Evolutionary conservation across 2,888 invertebrate species (phyloP).

Genomic region (Scelioninae gen. 1): DNA sequence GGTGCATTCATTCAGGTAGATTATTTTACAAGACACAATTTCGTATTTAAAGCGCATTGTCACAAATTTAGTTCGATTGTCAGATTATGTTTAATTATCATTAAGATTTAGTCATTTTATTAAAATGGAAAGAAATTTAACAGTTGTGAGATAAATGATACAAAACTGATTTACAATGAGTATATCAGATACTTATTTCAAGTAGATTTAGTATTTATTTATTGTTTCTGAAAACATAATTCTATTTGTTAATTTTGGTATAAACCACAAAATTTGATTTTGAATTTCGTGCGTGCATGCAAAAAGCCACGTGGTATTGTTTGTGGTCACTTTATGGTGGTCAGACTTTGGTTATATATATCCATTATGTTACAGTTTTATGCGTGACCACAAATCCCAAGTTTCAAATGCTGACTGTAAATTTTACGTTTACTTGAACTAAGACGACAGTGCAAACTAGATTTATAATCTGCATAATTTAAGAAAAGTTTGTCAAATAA

Average conservation of each 20-base stretch:
- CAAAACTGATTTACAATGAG: too few relatives aligned
- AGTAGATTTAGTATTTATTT: too few relatives aligned
- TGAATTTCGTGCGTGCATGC: slow-evolving; percentile 26
- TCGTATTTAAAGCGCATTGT: slow-evolving; percentile 35
- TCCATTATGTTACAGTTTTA: slow-evolving; percentile 74
- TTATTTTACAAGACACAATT: slow-evolving; percentile 76
- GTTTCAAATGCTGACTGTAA: slow-evolving; percentile 39
- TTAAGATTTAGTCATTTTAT: not conserved
- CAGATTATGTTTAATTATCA: not conserved
- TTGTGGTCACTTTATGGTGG: slow-evolving; percentile 77
- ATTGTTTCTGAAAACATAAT: slow-evolving; percentile 7
- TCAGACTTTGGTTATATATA: slow-evolving; percentile 73
- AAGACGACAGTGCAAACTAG: not conserved
- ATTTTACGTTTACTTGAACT: slow-evolving; percentile 58
- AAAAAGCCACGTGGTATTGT: slow-evolving; percentile 48
- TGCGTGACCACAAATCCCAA: slow-evolving; percentile 76
- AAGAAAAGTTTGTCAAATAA: too few relatives aligned
- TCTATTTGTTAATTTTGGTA: slow-evolving; percentile 34
- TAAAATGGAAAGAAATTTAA: too few relatives aligned
- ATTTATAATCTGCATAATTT: too few relatives aligned
- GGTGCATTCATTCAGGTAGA: slow-evolving; percentile 75
- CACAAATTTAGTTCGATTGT: slow-evolving; percentile 5
- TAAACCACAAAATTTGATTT: slow-evolving; percentile 57
- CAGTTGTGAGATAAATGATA: too few relatives aligned
- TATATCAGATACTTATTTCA: too few relatives aligned